Base-by-base conservation (phyloP, 2,113 vertebrate genomes). In the Anguilla japonica region DNA sequence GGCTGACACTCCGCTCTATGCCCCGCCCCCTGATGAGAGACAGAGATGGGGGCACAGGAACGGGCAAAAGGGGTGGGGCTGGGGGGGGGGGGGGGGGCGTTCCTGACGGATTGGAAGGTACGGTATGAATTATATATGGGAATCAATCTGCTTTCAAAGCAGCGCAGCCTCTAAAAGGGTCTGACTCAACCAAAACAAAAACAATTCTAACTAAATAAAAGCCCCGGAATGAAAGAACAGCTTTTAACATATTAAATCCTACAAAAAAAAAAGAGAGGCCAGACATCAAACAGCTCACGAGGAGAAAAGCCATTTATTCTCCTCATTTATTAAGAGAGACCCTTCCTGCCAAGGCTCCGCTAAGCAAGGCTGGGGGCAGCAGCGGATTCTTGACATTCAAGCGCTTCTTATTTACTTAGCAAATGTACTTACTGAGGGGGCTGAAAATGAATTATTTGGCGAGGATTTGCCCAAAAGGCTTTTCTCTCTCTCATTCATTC, bases 381-480 rank as follows among this genome's bases (percentile, higher is more conserved):
- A 91, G 92, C 89, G 87, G 87, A 87, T 93, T 93, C 92, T 92
- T 94, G 92, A 94, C 95, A 94, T 94, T 95, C 94, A 94, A 94
- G 93, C 92, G 91, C 91, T 92, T 95, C 93, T 95, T 96, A 95
- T 96, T 96, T 95, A 95, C 95, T 95, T 95, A 95, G 95, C 89
- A 95, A 95, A 95, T 95, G 94, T 94, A 94, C 93, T 96, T 95
- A 95, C 94, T 95, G 94, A 95, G 94, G 93, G 95, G 95, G 95
- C 94, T 94, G 95, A 92, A 96, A 95, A 94, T 94, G 92, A 95
- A 95, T 95, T 94, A 94, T 95, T 95, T 96, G 95, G 91, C 91
- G 81, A 94, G 93, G 94, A 95, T 95, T 94, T 95, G 93, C 93
- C 95, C 93, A 80, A 79, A 90, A 95, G 94, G 90, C 91, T 93